These are phyloP conservation scores for Colletes gigas DNA, from an alignment of 1,140 invertebrate species.

Conservation along the genomic window DNA sequence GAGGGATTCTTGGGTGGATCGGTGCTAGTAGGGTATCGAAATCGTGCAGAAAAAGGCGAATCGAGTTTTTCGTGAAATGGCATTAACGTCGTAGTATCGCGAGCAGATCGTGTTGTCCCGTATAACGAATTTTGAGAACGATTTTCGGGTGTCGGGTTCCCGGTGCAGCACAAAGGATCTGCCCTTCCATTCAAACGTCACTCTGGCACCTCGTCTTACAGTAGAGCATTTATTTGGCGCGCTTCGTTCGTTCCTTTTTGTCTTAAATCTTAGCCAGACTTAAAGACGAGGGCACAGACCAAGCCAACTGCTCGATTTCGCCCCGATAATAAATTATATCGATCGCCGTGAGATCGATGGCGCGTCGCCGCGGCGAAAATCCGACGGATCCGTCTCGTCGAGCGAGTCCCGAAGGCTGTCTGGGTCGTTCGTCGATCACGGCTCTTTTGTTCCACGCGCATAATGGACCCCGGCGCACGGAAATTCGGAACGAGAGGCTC, in stretches of 20 bases:
- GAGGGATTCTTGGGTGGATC: too few relatives aligned
- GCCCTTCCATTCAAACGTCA: slow-evolving; percentile 80
- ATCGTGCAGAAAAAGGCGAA: not conserved
- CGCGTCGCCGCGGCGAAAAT: not conserved
- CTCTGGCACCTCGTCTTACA: slow-evolving; percentile 79
- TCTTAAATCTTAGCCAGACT: slow-evolving; percentile 74
- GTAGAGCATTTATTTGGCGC: slow-evolving; percentile 71
- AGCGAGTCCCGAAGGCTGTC: not conserved
- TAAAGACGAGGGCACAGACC: slow-evolving; percentile 67
- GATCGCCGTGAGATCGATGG: slow-evolving; percentile 34
- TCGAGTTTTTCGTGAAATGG: not conserved
- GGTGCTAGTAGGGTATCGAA: not conserved
- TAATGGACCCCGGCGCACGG: slow-evolving; percentile 9
- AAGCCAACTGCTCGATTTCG: slow-evolving; percentile 37
- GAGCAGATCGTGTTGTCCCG: not conserved
- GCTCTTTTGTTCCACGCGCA: slow-evolving; percentile 20
- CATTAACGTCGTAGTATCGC: not conserved
- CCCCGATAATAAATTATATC: slow-evolving; percentile 41
- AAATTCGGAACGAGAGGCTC: not conserved
- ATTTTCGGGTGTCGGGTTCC: slow-evolving; percentile 79
- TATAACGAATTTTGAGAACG: slow-evolving; percentile 76
- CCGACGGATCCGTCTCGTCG: not conserved
- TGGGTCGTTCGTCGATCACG: slow-evolving; percentile 11
- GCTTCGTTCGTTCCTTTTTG: slow-evolving; percentile 72
- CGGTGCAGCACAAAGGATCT: slow-evolving; percentile 73